These are phyloP conservation scores for Cephalopterus ornatus DNA, from an alignment of 2,113 vertebrate genomes.

Conservation along the genomic window DNA sequence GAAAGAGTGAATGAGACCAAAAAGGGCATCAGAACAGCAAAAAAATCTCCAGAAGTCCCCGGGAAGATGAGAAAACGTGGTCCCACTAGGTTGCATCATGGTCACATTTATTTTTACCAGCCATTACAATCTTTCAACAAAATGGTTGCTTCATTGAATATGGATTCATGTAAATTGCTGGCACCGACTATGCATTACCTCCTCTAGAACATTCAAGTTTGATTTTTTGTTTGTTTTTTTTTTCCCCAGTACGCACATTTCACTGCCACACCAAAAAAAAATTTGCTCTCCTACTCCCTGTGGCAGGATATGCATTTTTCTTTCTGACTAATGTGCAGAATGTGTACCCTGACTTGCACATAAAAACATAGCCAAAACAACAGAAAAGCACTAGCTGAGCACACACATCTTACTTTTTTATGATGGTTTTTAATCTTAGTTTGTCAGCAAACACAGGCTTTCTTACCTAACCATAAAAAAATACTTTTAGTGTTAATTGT, in stretches of 20 bases:
- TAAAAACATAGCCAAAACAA: constrained; percentile 63
- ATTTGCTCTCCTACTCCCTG: constrained; percentile 54
- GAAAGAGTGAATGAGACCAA: neutral
- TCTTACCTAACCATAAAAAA: constrained; percentile 36
- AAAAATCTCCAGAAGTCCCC: neutral
- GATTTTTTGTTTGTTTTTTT: neutral
- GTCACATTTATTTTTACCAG: constrained; percentile 16
- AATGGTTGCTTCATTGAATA: constrained; percentile 58
- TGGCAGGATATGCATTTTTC: constrained; percentile 68
- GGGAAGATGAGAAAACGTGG: neutral
- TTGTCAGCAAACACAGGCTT: constrained; percentile 59
- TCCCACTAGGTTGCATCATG: neutral
- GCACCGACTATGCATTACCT: constrained; percentile 17
- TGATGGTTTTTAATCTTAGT: constrained; percentile 70
- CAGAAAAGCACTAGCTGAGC: constrained; percentile 39
- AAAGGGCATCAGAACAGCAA: neutral
- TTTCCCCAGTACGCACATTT: neutral
- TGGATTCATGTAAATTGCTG: constrained; percentile 66
- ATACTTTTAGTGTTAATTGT: constrained; percentile 52
- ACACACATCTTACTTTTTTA: constrained; percentile 67
- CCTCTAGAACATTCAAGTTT: constrained; percentile 40
- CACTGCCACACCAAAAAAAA: constrained; percentile 37
- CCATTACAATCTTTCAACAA: constrained; percentile 21
- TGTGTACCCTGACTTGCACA: constrained; percentile 65
- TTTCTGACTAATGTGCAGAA: constrained; percentile 76